phyloP scores from a whole-genome alignment of 2,113 vertebrate species.

The Rattus norvegicus region GRCr8 NC_086039.1:13163001-13163500 shows the following conservation, averaged over 20 bases:
- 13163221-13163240: conserved; percentile 39
- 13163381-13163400: background rate
- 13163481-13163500: background rate
- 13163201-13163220: background rate
- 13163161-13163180: background rate
- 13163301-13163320: background rate
- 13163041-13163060: conserved; percentile 37
- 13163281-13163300: conserved; percentile 43
- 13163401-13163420: background rate
- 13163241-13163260: background rate
- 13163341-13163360: background rate
- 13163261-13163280: conserved; percentile 25
- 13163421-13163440: conserved; percentile 4
- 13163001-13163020: background rate
- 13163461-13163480: conserved; percentile 34
- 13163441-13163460: conserved; percentile 34
- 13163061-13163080: background rate
- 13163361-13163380: background rate
- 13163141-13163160: background rate
- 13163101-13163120: background rate
- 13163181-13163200: background rate
- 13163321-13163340: background rate
- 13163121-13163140: background rate
- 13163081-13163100: background rate
- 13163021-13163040: background rate